Evolutionary conservation across 2,113 vertebrate genomes (phyloP), one percentile per base, ranked within the genome.

Genomic region (Desmodus rotundus): DNA sequence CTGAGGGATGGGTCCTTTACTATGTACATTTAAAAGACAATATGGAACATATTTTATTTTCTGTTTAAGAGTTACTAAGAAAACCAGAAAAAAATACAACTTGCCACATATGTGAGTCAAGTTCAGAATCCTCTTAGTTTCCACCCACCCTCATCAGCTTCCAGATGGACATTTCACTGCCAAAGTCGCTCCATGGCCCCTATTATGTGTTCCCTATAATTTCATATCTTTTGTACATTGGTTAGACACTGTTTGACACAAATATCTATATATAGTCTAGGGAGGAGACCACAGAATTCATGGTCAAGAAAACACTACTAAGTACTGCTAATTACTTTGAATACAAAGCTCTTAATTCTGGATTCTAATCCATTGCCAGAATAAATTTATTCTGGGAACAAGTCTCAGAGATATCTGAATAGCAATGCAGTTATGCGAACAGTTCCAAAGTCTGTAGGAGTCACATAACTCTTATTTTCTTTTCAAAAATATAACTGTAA

Each of bases 151-250:
- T 87, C 94, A 96, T 97, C 96, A 97, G 96, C 82, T 97, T 98
- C 95, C 96, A 96, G 94, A 96, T 96, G 89, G 70, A 93, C 67
- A 94, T 85, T 92, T 47, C 67, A 81, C 89, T 97, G 96, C 96
- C 97, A 96, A 94, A 96, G 80, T 97, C 11, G 68, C 83, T 96
- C 89, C 91, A 95, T 54, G 67, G 91, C 95, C 95, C 96, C 97
- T 97, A 98, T 98, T 98, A 97, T 96, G 94, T 97, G 96, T 98
- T 97, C 97, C 97, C 97, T 98, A 96, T 98, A 98, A 98, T 98
- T 98, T 97, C 89, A 94, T 96, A 94, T 97, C 97, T 94, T 94
- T 98, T 98, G 96, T 98, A 96, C 83, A 91, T 93, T 97, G 93
- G 97, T 97, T 97, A 97, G 95, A 96, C 81, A 89, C 65, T 86